Conservation (phyloP, 2,113 vertebrate species). For the Tympanuchus pallidicinctus region DNA sequence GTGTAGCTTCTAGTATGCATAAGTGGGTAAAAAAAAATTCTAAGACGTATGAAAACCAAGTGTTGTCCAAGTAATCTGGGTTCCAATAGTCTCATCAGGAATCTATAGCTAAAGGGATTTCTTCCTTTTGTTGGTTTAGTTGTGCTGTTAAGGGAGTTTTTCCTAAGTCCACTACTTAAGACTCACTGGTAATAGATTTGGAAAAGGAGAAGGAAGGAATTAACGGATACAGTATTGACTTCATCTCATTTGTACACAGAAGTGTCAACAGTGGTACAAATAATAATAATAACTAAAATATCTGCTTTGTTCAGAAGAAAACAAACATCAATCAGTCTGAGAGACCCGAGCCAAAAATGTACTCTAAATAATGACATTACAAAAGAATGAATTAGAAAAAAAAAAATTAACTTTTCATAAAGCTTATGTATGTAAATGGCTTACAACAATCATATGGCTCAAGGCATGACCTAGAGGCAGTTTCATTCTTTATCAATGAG, state of each 20-base stretch:
- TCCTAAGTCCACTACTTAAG: conserved; percentile 43
- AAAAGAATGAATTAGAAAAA: conserved; percentile 17
- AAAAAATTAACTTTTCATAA: conserved; percentile 43
- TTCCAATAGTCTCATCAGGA: conserved; percentile 66
- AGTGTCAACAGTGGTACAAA: conserved; percentile 45
- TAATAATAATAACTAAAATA: conserved; percentile 23
- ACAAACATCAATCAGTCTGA: neutral
- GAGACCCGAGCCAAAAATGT: conserved; percentile 12
- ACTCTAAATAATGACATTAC: neutral
- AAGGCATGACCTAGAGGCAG: neutral
- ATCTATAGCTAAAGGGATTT: conserved; percentile 3
- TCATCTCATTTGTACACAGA: conserved; percentile 33
- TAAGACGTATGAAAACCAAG: conserved; percentile 28
- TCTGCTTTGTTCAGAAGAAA: conserved; percentile 29
- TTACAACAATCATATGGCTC: conserved; percentile 1
- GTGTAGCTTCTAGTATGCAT: conserved; percentile 57
- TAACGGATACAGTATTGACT: neutral
- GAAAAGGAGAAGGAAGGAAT: conserved; percentile 22
- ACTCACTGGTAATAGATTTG: conserved; percentile 31
- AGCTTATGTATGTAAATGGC: neutral
- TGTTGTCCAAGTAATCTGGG: conserved; percentile 48
- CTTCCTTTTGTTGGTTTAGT: conserved; percentile 44
- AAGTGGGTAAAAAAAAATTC: conserved; percentile 4
- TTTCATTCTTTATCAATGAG: conserved; percentile 39
- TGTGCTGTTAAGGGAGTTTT: conserved; percentile 62